phyloP scores from a whole-genome alignment of 2,888 invertebrate species.

The Drosophila diplacantha region DNA sequence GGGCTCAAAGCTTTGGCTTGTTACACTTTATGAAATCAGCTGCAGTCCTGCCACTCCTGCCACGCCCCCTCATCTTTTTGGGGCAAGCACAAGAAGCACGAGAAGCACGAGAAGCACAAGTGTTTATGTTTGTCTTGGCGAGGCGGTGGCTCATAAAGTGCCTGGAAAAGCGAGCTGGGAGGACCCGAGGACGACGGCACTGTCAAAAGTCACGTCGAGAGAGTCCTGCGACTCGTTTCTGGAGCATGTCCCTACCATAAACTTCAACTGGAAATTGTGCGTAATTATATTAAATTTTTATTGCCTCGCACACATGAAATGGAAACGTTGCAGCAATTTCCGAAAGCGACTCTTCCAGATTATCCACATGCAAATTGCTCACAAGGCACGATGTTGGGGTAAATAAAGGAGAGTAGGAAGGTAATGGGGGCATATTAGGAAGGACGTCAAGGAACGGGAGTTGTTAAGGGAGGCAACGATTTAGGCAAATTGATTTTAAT shows the following conservation, averaged over 20 bases:
- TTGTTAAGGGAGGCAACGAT: neutral
- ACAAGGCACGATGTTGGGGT: conserved; percentile 13
- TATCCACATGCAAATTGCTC: conserved; percentile 38
- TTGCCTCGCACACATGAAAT: conserved; percentile 59
- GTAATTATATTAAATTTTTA: conserved; percentile 73
- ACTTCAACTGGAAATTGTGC: conserved; percentile 69
- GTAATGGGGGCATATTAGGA: neutral
- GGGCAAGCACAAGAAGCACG: too few relatives aligned
- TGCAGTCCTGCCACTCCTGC: conserved; percentile 33
- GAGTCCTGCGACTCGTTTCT: conserved; percentile 21
- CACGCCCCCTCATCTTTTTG: conserved; percentile 4
- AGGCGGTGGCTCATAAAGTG: conserved; percentile 63
- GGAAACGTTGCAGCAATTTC: conserved; percentile 58
- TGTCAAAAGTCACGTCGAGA: conserved; percentile 40
- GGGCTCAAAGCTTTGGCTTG: conserved; percentile 69
- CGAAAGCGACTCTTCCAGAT: conserved; percentile 27
- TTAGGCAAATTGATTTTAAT: conserved; percentile 37
- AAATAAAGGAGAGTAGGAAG: conserved; percentile 1
- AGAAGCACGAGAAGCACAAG: conserved; percentile 41
- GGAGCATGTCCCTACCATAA: conserved; percentile 53
- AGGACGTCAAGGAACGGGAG: neutral
- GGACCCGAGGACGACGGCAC: conserved; percentile 20
- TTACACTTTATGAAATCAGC: conserved; percentile 70
- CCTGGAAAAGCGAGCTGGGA: conserved; percentile 48
- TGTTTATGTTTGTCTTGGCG: conserved; percentile 72